Percentiles rank a stretch among this genome's conserved stretches.
phyloP scores from a whole-genome alignment of 2,797 vertebrate species.

The Caiman crocodilus region DNA sequence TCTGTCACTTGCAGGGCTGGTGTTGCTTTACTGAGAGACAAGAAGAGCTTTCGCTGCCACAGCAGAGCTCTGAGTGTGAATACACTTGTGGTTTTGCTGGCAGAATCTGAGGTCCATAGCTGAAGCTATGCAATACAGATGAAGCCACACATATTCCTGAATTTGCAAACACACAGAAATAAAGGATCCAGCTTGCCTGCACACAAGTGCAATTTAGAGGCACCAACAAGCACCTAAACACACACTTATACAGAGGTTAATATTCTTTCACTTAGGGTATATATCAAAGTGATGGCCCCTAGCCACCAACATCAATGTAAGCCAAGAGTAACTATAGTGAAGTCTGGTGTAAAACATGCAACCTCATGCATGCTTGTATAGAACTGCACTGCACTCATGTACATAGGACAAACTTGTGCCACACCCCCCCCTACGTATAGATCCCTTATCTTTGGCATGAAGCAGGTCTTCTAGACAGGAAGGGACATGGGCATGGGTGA shows the following conservation, averaged over 20 bases:
- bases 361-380: not conserved
- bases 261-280: not conserved
- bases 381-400: accelerated
- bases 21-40: too few relatives aligned
- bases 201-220: not conserved
- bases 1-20: too few relatives aligned
- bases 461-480: not conserved
- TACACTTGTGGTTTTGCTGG: too few relatives aligned
- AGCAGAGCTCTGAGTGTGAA: too few relatives aligned
- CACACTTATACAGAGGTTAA: not conserved
- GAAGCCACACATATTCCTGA: too few relatives aligned
- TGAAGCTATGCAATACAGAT: too few relatives aligned
- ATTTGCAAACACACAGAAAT: too few relatives aligned
- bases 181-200: too few relatives aligned
- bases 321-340: not conserved
- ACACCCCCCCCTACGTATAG: accelerated
- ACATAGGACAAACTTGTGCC: not conserved
- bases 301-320: not conserved
- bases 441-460: not conserved
- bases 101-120: too few relatives aligned
- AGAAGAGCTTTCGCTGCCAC: too few relatives aligned
- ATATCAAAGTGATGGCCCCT: not conserved
- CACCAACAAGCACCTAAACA: not conserved
- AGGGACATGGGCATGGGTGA: not conserved
- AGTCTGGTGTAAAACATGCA: not conserved